These are phyloP conservation scores for Stenotaenia linearis DNA, from an alignment of 2,888 invertebrate species.

Conservation along the genomic window DNA sequence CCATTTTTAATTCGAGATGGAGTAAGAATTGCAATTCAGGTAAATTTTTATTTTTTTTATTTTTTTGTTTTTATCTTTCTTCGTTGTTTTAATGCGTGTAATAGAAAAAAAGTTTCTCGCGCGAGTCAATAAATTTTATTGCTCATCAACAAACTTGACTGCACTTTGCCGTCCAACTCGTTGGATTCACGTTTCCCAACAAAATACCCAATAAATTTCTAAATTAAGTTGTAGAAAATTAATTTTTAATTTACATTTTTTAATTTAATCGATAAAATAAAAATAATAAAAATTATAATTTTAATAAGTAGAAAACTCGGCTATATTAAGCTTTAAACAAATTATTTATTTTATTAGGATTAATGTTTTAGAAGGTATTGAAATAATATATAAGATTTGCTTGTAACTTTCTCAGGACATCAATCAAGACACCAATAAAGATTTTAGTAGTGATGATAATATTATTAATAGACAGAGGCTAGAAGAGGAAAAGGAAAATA, in stretches of 20 bases:
- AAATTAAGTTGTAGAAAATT: no score
- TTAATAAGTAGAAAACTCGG: no score
- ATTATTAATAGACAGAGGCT: slow-evolving; percentile 8
- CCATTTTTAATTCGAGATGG: slow-evolving; percentile 46
- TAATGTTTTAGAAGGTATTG: not conserved
- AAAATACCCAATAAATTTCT: no score
- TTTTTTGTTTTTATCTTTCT: not conserved
- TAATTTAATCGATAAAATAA: not conserved
- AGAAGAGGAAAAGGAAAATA: slow-evolving; percentile 1
- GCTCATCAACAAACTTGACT: not conserved
- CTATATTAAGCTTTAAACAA: no score
- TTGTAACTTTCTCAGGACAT: not conserved
- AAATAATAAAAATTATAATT: not conserved
- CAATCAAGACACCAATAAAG: not conserved
- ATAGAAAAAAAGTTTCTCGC: no score
- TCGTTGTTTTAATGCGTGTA: no score
- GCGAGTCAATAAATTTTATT: not conserved
- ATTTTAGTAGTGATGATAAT: not conserved
- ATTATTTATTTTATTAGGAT: no score
- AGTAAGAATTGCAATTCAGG: slow-evolving; percentile 46
- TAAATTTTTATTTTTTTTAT: slow-evolving; percentile 36
- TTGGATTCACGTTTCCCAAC: no score
- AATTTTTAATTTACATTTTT: no score
- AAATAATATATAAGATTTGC: not conserved
- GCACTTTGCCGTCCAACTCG: not conserved